Evolutionary conservation across 2,113 vertebrate species (phyloP).

Genomic region (Cochlearius cochlearius): DNA sequence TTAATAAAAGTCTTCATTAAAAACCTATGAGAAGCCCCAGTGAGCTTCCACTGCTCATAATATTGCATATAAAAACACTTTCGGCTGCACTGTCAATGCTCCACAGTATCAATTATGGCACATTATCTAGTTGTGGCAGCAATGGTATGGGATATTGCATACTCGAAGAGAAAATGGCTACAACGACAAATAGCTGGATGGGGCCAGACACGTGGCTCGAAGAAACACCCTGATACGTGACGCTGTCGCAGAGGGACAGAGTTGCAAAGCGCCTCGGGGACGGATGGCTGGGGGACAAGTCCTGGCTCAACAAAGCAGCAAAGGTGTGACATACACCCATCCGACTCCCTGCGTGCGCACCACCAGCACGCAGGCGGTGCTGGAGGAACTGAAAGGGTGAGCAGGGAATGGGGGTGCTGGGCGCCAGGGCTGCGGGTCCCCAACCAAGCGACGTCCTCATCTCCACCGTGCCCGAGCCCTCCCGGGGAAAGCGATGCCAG

Average conservation of each 20-base stretch:
- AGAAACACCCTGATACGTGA: background rate
- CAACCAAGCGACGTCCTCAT: rapidly evolving
- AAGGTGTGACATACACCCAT: background rate
- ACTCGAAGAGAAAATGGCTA: conserved; percentile 63
- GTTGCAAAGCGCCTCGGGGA: background rate
- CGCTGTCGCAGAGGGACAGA: background rate
- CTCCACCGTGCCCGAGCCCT: background rate
- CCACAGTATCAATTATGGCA: conserved; percentile 67
- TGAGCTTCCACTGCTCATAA: conserved; percentile 69
- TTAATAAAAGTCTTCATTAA: conserved; percentile 71
- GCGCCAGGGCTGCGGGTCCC: rapidly evolving
- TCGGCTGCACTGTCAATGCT: conserved; percentile 54
- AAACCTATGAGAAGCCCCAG: conserved; percentile 66
- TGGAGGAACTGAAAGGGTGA: background rate
- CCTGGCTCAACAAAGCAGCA: background rate
- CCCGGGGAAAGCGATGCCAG: rapidly evolving
- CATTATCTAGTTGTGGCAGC: conserved; percentile 61
- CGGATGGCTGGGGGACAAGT: background rate
- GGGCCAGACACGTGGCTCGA: background rate
- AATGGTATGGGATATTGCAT: conserved; percentile 71
- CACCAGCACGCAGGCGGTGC: rapidly evolving
- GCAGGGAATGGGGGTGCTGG: rapidly evolving
- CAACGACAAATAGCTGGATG: conserved; percentile 8
- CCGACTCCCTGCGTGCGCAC: background rate
- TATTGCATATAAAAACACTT: conserved; percentile 83